A percentile compares a stretch with the other conserved stretches of the same genome.
Evolutionary conservation across 2,113 vertebrate species (phyloP).

Genomic region (Grantiella picta): DNA sequence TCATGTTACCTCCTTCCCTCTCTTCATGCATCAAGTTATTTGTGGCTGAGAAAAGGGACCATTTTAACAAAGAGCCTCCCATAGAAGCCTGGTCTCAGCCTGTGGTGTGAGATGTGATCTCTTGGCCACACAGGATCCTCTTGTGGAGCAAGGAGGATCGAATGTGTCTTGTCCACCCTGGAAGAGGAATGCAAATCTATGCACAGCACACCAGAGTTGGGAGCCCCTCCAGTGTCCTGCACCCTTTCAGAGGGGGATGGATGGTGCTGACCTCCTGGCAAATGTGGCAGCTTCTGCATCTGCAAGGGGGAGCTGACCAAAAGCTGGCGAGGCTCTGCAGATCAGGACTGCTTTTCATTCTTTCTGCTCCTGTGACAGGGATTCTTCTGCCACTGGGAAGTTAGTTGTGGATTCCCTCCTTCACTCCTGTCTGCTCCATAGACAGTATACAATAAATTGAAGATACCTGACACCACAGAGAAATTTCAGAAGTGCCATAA

Average conservation of each 20-base stretch:
- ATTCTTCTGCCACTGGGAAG: background rate
- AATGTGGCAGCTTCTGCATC: background rate
- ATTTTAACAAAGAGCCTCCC: background rate
- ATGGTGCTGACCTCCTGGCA: background rate
- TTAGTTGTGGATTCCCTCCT: background rate
- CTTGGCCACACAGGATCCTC: background rate
- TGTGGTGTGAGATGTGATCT: background rate
- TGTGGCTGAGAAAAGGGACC: background rate
- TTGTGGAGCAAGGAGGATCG: background rate
- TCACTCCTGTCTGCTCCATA: background rate
- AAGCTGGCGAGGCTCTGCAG: background rate
- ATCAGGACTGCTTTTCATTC: background rate
- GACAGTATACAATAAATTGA: background rate
- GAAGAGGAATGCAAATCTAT: background rate
- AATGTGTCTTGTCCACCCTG: background rate
- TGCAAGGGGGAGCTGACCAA: background rate
- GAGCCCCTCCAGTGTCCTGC: background rate
- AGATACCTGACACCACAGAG: background rate
- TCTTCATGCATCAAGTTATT: background rate
- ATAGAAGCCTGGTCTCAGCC: background rate
- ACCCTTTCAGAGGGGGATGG: background rate
- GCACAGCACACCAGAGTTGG: background rate
- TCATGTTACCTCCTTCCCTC: background rate
- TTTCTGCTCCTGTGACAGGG: background rate
- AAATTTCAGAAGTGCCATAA: background rate